These are phyloP conservation scores for Amphiduros pacificus DNA, from an alignment of 2,888 invertebrate species.

Conservation along the genomic window DNA sequence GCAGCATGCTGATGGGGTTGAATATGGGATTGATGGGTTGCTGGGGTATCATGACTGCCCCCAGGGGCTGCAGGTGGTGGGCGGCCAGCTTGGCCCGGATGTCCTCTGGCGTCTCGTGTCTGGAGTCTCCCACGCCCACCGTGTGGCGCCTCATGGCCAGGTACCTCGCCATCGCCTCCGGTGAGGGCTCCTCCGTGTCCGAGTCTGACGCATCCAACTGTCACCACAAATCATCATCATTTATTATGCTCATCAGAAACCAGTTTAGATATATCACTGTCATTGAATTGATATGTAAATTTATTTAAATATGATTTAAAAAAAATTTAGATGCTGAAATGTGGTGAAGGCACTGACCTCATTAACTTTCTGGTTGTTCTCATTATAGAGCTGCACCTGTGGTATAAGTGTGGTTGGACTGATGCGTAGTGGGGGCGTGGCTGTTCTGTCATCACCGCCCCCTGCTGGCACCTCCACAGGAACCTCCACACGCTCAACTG, in stretches of 20 bases:
- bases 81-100: slow-evolving; percentile 46
- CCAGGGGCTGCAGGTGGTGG: slow-evolving; percentile 40
- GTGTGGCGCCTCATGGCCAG: slow-evolving; percentile 81
- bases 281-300: not conserved
- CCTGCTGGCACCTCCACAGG: slow-evolving; percentile 47
- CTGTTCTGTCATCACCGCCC: slow-evolving; percentile 25
- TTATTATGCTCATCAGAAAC: not conserved
- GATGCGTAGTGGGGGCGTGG: slow-evolving; percentile 25
- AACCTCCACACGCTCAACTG: slow-evolving; percentile 54
- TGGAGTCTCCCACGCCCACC: slow-evolving; percentile 84
- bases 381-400: slow-evolving; percentile 44
- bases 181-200: slow-evolving; percentile 59
- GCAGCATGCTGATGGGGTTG: slow-evolving; percentile 63
- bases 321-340: not conserved
- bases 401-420: slow-evolving; percentile 33
- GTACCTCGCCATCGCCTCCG: slow-evolving; percentile 59
- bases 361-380: slow-evolving; percentile 37
- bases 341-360: slow-evolving; percentile 19
- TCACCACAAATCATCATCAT: too few species aligned
- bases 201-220: slow-evolving; percentile 27
- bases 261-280: not conserved
- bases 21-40: slow-evolving; percentile 29
- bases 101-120: slow-evolving; percentile 71
- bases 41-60: slow-evolving; percentile 37
- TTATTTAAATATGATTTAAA: not conserved